A percentile compares a stretch with the other conserved stretches of the same genome.
Evolutionary conservation across 2,797 vertebrate species (phyloP).

Genomic region (Pantherophis vulpinus): DNA sequence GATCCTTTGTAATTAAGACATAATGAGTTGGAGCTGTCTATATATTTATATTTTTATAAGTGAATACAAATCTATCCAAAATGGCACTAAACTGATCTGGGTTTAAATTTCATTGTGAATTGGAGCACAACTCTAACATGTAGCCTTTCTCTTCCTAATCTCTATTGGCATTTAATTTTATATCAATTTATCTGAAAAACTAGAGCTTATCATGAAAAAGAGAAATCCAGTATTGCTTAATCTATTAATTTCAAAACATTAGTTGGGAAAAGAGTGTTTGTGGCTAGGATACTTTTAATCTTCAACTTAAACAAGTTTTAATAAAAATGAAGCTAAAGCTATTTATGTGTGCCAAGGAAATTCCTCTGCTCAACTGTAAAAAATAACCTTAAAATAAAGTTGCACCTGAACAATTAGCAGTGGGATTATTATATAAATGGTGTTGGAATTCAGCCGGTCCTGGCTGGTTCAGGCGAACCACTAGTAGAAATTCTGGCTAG

Average conservation of each 20-base stretch:
- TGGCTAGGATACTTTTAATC: background rate
- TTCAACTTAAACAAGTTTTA: background rate
- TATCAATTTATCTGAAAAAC: background rate
- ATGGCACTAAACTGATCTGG: background rate
- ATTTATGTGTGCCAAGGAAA: slow-evolving; percentile 16
- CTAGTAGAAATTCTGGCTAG: no score
- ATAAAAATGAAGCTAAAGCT: slow-evolving; percentile 26
- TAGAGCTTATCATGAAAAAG: background rate
- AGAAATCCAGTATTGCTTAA: background rate
- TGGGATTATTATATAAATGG: background rate
- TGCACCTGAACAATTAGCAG: slow-evolving; percentile 43
- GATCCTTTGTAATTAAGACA: background rate
- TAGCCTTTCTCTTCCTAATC: background rate
- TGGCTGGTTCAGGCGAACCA: no score
- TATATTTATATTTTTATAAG: background rate
- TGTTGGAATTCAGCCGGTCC: no score
- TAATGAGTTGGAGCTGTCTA: background rate
- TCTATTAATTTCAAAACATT: background rate
- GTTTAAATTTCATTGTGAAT: background rate
- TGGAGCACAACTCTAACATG: background rate
- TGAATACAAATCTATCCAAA: background rate
- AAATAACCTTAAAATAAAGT: slow-evolving; percentile 4
- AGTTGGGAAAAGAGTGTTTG: background rate
- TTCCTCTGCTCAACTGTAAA: slow-evolving; percentile 24
- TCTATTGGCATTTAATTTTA: background rate